Evolutionary conservation across 2,797 vertebrate species (phyloP), one percentile per base, ranked within the genome.

Genomic region (Philypnodon macrostomus): DNA sequence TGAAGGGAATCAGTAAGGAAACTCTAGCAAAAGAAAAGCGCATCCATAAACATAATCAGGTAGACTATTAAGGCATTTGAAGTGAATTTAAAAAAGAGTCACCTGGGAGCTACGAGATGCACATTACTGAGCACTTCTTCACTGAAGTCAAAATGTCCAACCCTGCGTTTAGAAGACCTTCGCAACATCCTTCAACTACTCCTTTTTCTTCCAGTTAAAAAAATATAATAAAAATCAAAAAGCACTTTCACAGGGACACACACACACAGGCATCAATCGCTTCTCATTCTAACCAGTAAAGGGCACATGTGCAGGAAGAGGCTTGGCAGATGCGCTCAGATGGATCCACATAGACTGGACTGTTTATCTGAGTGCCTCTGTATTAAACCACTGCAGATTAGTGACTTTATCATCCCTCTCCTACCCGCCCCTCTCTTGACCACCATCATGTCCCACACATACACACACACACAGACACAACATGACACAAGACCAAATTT

Each of bases 131-230:
- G 54, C 48, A 73, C 85, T 3, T 88, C 88, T 32, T 88, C 85
- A 38, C 83, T 88, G 78, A 88, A 89, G 76, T 89, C 88, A 75
- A 88, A 89, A 70, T 83, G 72, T 37, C 73, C 79, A 29, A 52
- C 67, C 63, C 70, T 75, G 68, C 72, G 63, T 63, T 83, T 57
- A 1, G 81, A 69, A 23, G 84, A 85, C 58, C 67, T 70, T 52
- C 76, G 70, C 3, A 67, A 72, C 85, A 88, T 88, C 53, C 38
- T 73, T 17, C 45, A 50, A 39, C 36, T 69, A 44, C 37, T 67
- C 18, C 30, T 29, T 53, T 41, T 39, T 53, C 63, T 60, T 51
- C 30, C 1, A 61, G 48, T 59, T n/a, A 56, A 40, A 35, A 46
- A 37, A 65, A 53, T 21, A 33, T 21, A 54, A 35, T n/a, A n/a